Conservation (phyloP, 64 coral and sea anemone genomes). For the Montipora foliosa region DNA sequence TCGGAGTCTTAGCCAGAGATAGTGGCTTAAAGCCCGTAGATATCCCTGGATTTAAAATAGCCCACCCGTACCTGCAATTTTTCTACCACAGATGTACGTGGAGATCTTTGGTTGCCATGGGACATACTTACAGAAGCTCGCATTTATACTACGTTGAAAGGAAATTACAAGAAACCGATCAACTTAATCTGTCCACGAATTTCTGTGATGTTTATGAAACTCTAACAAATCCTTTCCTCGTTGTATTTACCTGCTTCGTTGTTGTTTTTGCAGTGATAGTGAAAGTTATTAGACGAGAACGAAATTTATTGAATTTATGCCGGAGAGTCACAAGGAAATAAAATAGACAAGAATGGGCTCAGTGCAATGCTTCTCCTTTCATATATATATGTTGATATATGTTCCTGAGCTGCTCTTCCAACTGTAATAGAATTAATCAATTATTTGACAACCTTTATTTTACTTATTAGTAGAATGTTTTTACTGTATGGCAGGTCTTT, state of each 20-base stretch:
- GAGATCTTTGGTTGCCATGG: background rate
- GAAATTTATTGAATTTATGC: no score
- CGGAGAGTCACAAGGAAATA: no score
- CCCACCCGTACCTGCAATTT: background rate
- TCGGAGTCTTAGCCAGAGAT: background rate
- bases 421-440: no score
- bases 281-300: no score
- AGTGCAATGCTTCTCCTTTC: no score
- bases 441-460: no score
- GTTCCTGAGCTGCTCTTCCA: no score
- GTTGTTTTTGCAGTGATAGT: background rate
- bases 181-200: background rate
- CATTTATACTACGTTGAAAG: background rate
- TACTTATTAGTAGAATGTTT: no score
- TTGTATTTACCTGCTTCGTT: background rate
- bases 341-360: no score
- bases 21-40: background rate
- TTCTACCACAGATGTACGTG: background rate
- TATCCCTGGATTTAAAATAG: background rate
- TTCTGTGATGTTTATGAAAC: background rate
- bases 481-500: no score
- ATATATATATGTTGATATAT: no score
- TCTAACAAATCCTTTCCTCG: background rate
- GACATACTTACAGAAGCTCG: background rate
- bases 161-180: background rate